These are phyloP conservation scores for Echinarachnius parma DNA, from an alignment of 53 echinoderm and acorn worm genomes.

Conservation along the genomic window DNA sequence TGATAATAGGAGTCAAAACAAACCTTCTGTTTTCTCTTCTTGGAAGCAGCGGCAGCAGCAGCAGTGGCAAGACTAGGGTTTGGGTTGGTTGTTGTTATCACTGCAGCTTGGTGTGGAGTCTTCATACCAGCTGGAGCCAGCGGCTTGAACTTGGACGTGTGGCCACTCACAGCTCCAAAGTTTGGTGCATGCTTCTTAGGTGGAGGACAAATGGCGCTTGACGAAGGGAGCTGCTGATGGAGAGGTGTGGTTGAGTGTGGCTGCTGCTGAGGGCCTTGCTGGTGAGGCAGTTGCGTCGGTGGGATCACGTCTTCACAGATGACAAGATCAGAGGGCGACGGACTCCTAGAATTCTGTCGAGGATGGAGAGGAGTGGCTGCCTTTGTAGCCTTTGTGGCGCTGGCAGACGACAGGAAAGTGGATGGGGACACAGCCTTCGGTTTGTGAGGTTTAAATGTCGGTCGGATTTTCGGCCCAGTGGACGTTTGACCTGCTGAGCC, in stretches of 20 bases:
- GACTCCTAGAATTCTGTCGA: too few relatives aligned
- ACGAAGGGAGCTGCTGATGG: background rate
- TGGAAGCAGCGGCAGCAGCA: background rate
- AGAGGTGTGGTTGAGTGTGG: background rate
- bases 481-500: background rate
- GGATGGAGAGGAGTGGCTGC: too few relatives aligned
- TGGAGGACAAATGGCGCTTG: too few relatives aligned
- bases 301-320: slow-evolving; percentile 30
- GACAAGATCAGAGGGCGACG: slow-evolving; percentile 6
- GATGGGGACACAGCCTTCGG: background rate
- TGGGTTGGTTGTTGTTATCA: too few relatives aligned
- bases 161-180: too few relatives aligned
- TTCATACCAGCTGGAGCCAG: too few relatives aligned
- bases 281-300: slow-evolving; percentile 7
- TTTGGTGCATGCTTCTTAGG: too few relatives aligned
- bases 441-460: slow-evolving; percentile 23
- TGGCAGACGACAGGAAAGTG: background rate
- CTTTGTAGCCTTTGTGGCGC: background rate
- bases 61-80: too few relatives aligned
- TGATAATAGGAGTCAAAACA: too few relatives aligned
- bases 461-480: slow-evolving; percentile 29
- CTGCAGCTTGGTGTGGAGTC: too few relatives aligned
- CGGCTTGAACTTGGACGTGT: too few relatives aligned
- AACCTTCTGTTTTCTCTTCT: slow-evolving; percentile 39
- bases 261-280: slow-evolving; percentile 9